phyloP scores from a whole-genome alignment of 2,113 vertebrate species.

The Nymphicus hollandicus region DNA sequence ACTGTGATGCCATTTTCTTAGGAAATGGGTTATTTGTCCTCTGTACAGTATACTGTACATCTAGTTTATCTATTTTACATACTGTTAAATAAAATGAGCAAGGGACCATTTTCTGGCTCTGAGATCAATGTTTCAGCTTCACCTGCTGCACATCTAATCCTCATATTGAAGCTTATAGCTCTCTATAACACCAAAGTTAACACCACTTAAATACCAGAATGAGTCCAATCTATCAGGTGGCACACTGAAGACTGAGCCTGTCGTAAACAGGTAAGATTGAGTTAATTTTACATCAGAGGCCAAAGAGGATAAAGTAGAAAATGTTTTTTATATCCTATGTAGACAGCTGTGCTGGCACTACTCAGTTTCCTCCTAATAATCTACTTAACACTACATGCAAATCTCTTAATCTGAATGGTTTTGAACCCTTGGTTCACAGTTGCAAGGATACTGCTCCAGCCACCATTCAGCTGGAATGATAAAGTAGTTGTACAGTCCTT shows the following conservation, averaged over 20 bases:
- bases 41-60: neutral
- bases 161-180: neutral
- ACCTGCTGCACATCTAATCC: neutral
- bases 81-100: neutral
- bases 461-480: neutral
- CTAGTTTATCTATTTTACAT: neutral
- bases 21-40: neutral
- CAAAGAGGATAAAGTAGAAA: neutral
- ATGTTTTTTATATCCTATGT: neutral
- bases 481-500: neutral
- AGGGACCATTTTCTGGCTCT: neutral
- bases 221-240: neutral
- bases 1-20: neutral
- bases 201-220: neutral
- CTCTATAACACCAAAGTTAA: neutral
- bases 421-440: neutral
- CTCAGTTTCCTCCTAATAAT: neutral
- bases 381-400: neutral
- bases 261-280: neutral
- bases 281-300: neutral
- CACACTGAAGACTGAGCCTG: rapidly evolving
- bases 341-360: neutral
- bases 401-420: neutral
- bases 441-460: neutral
- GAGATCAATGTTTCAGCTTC: neutral